Conservation (phyloP, 2,888 invertebrate species). For the Phyllotreta cruciferae region DNA sequence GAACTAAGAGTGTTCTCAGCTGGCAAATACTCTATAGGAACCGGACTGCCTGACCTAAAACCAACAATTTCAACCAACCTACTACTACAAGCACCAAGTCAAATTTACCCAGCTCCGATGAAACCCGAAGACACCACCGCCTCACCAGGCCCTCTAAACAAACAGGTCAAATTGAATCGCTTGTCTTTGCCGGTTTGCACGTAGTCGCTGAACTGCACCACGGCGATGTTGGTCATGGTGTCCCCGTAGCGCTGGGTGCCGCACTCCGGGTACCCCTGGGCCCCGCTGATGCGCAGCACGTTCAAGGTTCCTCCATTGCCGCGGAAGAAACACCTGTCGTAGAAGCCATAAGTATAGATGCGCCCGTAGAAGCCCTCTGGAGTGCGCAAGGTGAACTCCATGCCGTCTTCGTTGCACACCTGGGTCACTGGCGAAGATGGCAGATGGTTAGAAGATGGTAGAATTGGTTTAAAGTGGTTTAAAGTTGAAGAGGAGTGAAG, state of each 20-base stretch:
- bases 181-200: slow-evolving; percentile 92
- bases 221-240: slow-evolving; percentile 92
- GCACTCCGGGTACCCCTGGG: slow-evolving; percentile 93
- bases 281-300: slow-evolving; percentile 83
- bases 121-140: slow-evolving; percentile 92
- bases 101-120: slow-evolving; percentile 79
- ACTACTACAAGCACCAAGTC: background rate
- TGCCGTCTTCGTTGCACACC: slow-evolving; percentile 91
- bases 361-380: slow-evolving; percentile 89
- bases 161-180: slow-evolving; percentile 90
- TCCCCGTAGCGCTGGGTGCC: slow-evolving; percentile 88
- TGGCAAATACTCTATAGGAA: slow-evolving; percentile 90
- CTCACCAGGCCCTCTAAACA: slow-evolving; percentile 90
- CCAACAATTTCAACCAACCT: slow-evolving; percentile 1
- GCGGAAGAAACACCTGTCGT: slow-evolving; percentile 89
- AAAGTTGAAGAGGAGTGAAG: too few relatives aligned
- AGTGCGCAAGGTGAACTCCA: slow-evolving; percentile 89
- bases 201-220: slow-evolving; percentile 92
- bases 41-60: slow-evolving; percentile 85
- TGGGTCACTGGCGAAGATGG: slow-evolving; percentile 73
- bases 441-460: slow-evolving; percentile 42
- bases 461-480: too few relatives aligned
- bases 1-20: slow-evolving; percentile 91
- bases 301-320: slow-evolving; percentile 88
- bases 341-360: slow-evolving; percentile 91